Evolutionary conservation across 2,888 invertebrate species (phyloP).

Genomic region (Rhamnusium bicolor): DNA sequence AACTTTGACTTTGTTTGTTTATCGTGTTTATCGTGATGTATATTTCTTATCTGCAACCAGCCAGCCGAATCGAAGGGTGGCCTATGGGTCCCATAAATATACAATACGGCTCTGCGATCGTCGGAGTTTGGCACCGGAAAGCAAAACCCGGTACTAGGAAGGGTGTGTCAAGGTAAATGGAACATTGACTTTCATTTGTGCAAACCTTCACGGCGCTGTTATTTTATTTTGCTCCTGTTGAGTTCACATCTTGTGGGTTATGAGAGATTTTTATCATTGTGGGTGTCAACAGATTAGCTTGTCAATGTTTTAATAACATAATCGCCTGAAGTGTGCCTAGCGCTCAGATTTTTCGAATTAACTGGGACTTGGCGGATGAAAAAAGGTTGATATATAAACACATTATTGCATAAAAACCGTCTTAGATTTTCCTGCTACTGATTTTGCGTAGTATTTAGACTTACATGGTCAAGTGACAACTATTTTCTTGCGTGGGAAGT

Average conservation of each 20-base stretch:
- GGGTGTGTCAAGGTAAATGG: constrained; percentile 60
- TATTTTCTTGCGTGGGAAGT: constrained; percentile 12
- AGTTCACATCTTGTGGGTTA: not conserved
- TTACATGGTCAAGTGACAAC: not conserved
- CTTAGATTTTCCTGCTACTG: constrained; percentile 18
- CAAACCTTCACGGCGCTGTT: constrained; percentile 35
- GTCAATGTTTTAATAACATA: not conserved
- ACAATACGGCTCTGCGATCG: not conserved
- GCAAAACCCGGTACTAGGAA: constrained; percentile 50
- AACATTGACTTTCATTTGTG: constrained; percentile 59
- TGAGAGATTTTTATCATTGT: not conserved
- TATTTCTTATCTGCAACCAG: too few species aligned
- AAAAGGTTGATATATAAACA: not conserved
- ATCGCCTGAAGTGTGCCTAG: not conserved
- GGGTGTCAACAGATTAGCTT: not conserved
- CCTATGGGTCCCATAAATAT: not conserved
- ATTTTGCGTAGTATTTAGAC: not conserved
- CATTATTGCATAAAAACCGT: not conserved
- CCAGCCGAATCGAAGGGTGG: too few species aligned
- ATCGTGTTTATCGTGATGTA: too few species aligned
- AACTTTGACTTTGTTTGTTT: too few species aligned
- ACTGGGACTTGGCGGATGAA: not conserved
- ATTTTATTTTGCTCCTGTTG: constrained; percentile 33
- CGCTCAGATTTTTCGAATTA: not conserved
- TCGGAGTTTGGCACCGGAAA: constrained; percentile 51